Conservation (phyloP, 2,888 invertebrate genomes). For the Thecocarcelia acutangulata region DNA sequence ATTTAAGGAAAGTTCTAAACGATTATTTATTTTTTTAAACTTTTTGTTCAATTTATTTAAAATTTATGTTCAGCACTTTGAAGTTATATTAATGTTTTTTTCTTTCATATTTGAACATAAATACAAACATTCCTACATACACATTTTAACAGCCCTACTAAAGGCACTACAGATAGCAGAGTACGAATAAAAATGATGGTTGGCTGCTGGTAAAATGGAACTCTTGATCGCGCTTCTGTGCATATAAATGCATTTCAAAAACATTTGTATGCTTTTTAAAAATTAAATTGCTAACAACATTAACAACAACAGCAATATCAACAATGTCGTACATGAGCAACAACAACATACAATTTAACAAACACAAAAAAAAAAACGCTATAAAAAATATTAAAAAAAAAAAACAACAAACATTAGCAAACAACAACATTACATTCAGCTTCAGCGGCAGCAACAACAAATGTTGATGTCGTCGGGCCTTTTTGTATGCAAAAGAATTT, state of each 20-base stretch:
- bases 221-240: conserved; percentile 56
- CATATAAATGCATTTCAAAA: conserved; percentile 62
- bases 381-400: conserved; percentile 39
- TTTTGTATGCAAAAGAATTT: conserved; percentile 64
- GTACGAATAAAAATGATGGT: background rate
- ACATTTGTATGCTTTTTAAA: conserved; percentile 62
- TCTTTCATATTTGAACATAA: background rate
- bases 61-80: conserved; percentile 63
- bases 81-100: conserved; percentile 57
- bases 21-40: background rate
- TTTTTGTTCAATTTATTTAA: conserved; percentile 44
- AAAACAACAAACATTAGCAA: conserved; percentile 29
- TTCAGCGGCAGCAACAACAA: conserved; percentile 10
- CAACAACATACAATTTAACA: conserved; percentile 48
- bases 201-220: conserved; percentile 32
- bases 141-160: too few species aligned
- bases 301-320: conserved; percentile 50
- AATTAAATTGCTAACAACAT: conserved; percentile 66
- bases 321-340: conserved; percentile 38
- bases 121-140: background rate
- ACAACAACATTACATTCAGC: conserved; percentile 35
- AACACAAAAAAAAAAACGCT: conserved; percentile 7
- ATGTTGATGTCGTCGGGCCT: conserved; percentile 39
- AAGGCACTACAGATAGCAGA: background rate
- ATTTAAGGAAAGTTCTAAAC: too few species aligned